Evolutionary conservation across 2,888 invertebrate genomes (phyloP), one percentile per base, ranked within the genome.

Genomic region (Melikaiella ostensackeni): DNA sequence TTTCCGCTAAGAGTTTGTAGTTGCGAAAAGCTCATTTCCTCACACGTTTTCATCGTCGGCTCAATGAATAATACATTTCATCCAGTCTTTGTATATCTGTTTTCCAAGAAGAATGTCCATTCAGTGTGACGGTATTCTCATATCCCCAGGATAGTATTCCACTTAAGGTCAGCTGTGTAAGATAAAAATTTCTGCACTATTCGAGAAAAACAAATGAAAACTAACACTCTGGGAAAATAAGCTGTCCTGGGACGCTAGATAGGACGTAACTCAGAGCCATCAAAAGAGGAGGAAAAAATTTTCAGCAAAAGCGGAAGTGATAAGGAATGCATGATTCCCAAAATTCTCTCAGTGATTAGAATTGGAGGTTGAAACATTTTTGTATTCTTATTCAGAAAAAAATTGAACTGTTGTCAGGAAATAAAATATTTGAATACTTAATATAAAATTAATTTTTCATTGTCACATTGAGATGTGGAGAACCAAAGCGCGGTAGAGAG

Each of bases 31-130:
- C 70, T 70, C n/a, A 70, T 70, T 70, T 70, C 42, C 70, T 33
- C n/a, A 30, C 70, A 30, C 4, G 9, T 70, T 50, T 50, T 70
- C 50, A 70, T 70, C 33, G 2, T 24, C n/a, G 11, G 50, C 50
- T 55, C 27, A 55, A 70, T 70, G 70, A 70, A 70, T 70, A 70
- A 70, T 30, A 70, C 70, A 70, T 70, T 50, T 70, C 70, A 70
- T 70, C 30, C 21, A 30, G 30, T 50, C 27, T n/a, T 50, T 70
- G 46, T 70, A 27, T 70, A 70, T 50, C 33, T 70, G 46, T 70
- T 70, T 70, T 55, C 21, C 33, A 30, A n/a, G 50, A 70, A n/a
- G 46, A n/a, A 50, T 50, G 50, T 46, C 50, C n/a, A 33, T 55
- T 70, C 70, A 70, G 11, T 11, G 27, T 33, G 19, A 24, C 42